phyloP scores from a whole-genome alignment of 2,888 invertebrate species.

The Trichogramma dendrolimi region DNA sequence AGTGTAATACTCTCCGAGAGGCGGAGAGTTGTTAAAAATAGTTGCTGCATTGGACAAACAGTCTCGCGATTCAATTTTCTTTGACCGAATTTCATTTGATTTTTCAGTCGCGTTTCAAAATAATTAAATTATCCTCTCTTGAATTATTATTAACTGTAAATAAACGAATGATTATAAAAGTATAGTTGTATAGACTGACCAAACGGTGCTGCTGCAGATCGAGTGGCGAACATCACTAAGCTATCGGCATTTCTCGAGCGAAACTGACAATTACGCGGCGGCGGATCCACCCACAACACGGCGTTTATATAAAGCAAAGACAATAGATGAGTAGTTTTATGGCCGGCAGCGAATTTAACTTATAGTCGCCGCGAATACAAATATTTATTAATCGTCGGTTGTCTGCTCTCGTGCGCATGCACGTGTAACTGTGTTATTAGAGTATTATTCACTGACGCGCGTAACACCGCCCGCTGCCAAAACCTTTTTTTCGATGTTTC shows the following conservation, averaged over 20 bases:
- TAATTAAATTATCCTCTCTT: too few relatives aligned
- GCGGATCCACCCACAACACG: slow-evolving; percentile 18
- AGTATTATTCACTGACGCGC: slow-evolving; percentile 50
- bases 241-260: neutral
- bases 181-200: too few relatives aligned
- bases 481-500: too few relatives aligned
- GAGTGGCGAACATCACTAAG: too few relatives aligned
- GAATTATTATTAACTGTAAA: too few relatives aligned
- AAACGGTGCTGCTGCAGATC: too few relatives aligned
- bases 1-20: slow-evolving; percentile 18
- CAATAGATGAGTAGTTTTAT: slow-evolving; percentile 12
- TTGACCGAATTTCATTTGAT: too few relatives aligned
- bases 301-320: neutral
- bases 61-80: too few relatives aligned
- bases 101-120: too few relatives aligned
- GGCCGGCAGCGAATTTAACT: slow-evolving; percentile 9
- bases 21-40: too few relatives aligned
- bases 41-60: too few relatives aligned
- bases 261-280: slow-evolving; percentile 27
- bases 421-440: slow-evolving; percentile 47
- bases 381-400: slow-evolving; percentile 48
- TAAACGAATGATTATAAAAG: too few relatives aligned
- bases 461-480: slow-evolving; percentile 32
- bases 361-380: neutral
- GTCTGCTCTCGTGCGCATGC: slow-evolving; percentile 24